A percentile compares a stretch with the other conserved stretches of the same genome.
phyloP scores from a whole-genome alignment of 2,888 invertebrate species.

The Drosophila eohydei region DNA sequence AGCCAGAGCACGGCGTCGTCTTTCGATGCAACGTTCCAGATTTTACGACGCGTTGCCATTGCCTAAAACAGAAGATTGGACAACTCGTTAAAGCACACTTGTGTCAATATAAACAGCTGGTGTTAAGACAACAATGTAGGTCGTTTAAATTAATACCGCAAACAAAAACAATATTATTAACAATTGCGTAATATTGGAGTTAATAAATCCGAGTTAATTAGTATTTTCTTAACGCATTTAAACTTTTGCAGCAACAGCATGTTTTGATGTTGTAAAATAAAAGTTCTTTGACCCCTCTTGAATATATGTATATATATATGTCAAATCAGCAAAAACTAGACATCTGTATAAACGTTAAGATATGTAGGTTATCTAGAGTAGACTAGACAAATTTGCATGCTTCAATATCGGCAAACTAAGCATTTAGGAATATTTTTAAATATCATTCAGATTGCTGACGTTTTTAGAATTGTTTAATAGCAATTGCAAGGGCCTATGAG shows the following conservation, averaged over 20 bases:
- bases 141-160: background rate
- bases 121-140: background rate
- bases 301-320: background rate
- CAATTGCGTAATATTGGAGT: constrained; percentile 20
- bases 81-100: constrained; percentile 24
- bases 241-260: constrained; percentile 41
- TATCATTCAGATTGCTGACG: background rate
- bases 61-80: constrained; percentile 84
- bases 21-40: constrained; percentile 89
- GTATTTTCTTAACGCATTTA: constrained; percentile 8
- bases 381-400: background rate
- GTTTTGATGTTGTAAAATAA: background rate
- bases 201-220: constrained; percentile 4
- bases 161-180: constrained; percentile 1
- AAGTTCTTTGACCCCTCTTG: constrained; percentile 28
- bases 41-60: constrained; percentile 91
- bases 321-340: constrained; percentile 5
- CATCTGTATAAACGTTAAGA: background rate
- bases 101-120: constrained; percentile 49
- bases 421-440: background rate
- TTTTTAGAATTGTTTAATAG: background rate
- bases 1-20: constrained; percentile 95
- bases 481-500: background rate
- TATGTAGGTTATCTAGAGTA: background rate
- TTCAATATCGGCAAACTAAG: no score